Evolutionary conservation across 2,113 vertebrate genomes (phyloP), one percentile per base, ranked within the genome.

Genomic region (Protobothrops mucrosquamatus): DNA sequence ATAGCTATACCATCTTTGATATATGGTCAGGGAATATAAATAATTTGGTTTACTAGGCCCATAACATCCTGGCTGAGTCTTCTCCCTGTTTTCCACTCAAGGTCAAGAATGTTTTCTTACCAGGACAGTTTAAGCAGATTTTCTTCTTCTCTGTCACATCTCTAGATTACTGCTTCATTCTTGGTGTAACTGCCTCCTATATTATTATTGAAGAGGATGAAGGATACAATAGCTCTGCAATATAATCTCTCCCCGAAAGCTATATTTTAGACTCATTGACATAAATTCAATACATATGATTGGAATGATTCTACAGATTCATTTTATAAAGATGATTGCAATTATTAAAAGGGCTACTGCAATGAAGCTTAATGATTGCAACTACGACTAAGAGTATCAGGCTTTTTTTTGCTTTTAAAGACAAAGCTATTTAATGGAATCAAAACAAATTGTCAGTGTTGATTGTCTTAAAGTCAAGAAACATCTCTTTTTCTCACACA

Each of bases 241-340:
- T 81, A 81, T 91, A 20, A 86, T 91, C 15, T 91, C 59, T 91
- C 23, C 85, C 91, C 20, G 7, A 43, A 91, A 48, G 39, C 26
- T 26, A 23, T 86, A 48, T 22, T 87, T 91, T 46, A 51, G 26
- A 61, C 55, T 87, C 91, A 91, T 91, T 87, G 85, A 85, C 85
- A 91, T 87, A 91, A n/a, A 55, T 91, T 87, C 81, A 91, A 51
- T 91, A n/a, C 1, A 59, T 43, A 91, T 91, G 85, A 87, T 87
- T 87, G 55, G 26, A 61, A n/a, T 51, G 81, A 86, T 61, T 59
- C 57, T 87, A 48, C 18, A 91, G 85, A 59, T 91, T n/a, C 24
- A 12, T 46, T 87, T 87, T 59, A 59, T 48, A 59, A 54, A 59
- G 15, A 91, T 87, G 54, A 56, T 57, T 91, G 55, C 15, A 57